Conservation (phyloP, 2,888 invertebrate genomes). For the Glaucopsyche alexis region DNA sequence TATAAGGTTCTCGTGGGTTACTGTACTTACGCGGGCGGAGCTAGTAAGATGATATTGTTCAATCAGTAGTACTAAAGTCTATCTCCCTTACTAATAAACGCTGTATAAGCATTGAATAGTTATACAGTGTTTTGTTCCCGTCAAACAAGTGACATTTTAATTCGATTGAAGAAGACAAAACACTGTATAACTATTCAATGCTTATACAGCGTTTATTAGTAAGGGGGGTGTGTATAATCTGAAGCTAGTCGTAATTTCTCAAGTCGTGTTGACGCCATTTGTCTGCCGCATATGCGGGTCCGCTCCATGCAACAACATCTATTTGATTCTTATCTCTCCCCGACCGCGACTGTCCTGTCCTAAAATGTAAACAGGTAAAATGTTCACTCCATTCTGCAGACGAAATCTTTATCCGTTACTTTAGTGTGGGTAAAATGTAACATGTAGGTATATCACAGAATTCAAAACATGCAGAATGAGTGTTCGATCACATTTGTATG, state of each 20-base stretch:
- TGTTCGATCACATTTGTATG: no score
- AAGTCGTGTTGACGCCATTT: slow-evolving; percentile 61
- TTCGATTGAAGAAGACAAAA: no score
- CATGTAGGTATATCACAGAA: no score
- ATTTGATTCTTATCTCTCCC: slow-evolving; percentile 77
- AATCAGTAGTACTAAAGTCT: slow-evolving; percentile 9
- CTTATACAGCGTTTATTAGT: no score
- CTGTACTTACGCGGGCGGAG: no score
- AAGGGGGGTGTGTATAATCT: slow-evolving; percentile 41
- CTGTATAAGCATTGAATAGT: no score
- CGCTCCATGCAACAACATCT: slow-evolving; percentile 75
- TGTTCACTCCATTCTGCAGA: slow-evolving; percentile 55
- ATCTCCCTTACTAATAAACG: no score
- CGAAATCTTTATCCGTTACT: slow-evolving; percentile 29
- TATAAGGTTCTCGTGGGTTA: no score
- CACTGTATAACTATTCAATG: no score
- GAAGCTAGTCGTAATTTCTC: slow-evolving; percentile 46
- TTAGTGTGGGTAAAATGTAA: slow-evolving; percentile 2
- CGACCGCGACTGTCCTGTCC: slow-evolving; percentile 47
- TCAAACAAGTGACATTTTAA: no score
- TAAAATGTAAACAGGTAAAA: slow-evolving; percentile 73
- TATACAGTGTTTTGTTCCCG: no score
- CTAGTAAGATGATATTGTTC: neutral
- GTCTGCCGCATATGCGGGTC: slow-evolving; percentile 63
- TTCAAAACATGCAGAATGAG: no score